Evolutionary conservation across 2,797 vertebrate genomes (phyloP).

Genomic region (Falco cherrug): DNA sequence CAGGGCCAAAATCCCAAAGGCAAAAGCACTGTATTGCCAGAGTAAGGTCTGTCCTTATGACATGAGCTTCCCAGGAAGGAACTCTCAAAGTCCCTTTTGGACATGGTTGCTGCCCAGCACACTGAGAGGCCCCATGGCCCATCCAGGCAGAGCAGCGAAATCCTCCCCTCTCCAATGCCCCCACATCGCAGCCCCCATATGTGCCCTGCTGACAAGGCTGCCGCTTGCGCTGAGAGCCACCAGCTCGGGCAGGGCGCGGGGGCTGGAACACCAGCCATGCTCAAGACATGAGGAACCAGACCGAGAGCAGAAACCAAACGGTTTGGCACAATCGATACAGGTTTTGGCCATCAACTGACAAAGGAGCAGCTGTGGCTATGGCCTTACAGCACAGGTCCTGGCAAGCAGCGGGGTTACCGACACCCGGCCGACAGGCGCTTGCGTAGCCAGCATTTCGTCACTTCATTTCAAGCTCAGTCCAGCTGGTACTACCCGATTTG

Average conservation of each 20-base stretch:
- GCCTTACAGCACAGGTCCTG: background rate
- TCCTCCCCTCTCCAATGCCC: background rate
- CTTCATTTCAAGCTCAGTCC: background rate
- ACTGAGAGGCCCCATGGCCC: background rate
- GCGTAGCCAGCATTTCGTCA: background rate
- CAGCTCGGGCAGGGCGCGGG: background rate
- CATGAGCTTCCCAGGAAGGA: background rate
- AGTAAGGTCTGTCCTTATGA: background rate
- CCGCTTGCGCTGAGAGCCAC: background rate
- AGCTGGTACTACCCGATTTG: conserved; percentile 27
- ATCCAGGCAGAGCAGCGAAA: background rate
- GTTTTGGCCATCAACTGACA: background rate
- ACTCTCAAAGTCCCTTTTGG: background rate
- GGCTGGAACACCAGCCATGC: background rate
- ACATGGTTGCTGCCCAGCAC: background rate
- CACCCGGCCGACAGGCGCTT: background rate
- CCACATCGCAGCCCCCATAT: fast-evolving
- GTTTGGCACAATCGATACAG: background rate
- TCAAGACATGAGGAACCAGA: background rate
- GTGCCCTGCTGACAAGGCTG: background rate
- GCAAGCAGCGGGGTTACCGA: background rate
- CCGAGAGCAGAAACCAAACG: background rate
- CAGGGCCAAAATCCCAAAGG: background rate
- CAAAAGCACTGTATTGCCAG: background rate
- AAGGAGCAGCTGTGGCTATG: background rate